Conservation (phyloP, 2,888 invertebrate species). For the Heliconius ethilla region DNA sequence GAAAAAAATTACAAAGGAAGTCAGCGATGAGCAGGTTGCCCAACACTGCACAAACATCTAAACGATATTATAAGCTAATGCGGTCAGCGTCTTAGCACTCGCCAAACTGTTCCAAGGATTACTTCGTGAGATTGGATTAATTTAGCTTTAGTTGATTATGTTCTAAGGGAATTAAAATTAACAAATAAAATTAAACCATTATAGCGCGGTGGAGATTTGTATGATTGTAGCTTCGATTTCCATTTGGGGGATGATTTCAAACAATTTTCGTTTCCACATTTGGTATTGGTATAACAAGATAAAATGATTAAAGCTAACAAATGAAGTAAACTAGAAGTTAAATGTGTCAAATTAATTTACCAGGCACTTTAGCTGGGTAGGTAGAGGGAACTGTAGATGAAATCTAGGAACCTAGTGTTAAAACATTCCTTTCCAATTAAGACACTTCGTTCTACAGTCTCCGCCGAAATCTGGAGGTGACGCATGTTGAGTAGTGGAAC, state of each 20-base stretch:
- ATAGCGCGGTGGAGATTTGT: background rate
- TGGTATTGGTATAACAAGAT: too few relatives aligned
- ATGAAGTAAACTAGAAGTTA: too few relatives aligned
- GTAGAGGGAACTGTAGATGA: too few relatives aligned
- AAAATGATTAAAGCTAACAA: too few relatives aligned
- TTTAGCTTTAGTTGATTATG: conserved; percentile 18
- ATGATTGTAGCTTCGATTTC: background rate
- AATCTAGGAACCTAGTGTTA: too few relatives aligned
- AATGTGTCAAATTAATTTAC: too few relatives aligned
- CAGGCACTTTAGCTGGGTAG: too few relatives aligned
- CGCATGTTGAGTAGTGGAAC: too few relatives aligned
- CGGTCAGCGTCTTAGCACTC: conserved; percentile 30
- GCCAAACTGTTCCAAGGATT: conserved; percentile 21
- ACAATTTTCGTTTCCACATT: background rate
- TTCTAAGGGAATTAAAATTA: conserved; percentile 6
- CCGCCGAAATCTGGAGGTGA: too few relatives aligned
- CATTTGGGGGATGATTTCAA: background rate
- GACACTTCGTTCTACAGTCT: too few relatives aligned
- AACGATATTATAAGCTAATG: conserved; percentile 25
- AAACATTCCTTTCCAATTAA: too few relatives aligned
- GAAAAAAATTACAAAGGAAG: background rate
- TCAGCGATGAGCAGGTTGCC: background rate
- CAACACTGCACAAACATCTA: conserved; percentile 14
- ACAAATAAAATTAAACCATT: conserved; percentile 1
- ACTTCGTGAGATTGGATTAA: conserved; percentile 23